phyloP scores from a whole-genome alignment of 2,888 invertebrate genomes.

The Drosophila macrospina region DNA sequence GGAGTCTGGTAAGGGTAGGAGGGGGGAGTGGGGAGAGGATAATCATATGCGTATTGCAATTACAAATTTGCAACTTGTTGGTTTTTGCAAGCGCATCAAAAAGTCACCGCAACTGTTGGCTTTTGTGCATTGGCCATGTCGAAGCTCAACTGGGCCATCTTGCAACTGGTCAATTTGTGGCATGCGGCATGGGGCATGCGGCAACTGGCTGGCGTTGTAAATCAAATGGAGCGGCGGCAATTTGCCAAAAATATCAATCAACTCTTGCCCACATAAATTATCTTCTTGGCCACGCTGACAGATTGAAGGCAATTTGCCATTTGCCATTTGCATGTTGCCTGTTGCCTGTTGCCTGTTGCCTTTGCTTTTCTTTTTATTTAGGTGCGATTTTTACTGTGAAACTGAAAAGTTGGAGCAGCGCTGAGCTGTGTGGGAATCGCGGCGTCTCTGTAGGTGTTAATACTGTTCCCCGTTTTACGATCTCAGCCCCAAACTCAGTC shows the following conservation, averaged over 20 bases:
- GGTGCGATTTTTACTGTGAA: slow-evolving; percentile 63
- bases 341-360: background rate
- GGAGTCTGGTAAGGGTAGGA: too few species aligned
- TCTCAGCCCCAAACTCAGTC: too few species aligned
- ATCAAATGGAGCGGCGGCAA: slow-evolving; percentile 20
- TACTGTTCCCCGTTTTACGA: slow-evolving; percentile 49
- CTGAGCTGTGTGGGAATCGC: slow-evolving; percentile 37
- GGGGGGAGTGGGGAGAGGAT: too few species aligned
- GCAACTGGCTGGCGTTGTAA: slow-evolving; percentile 7
- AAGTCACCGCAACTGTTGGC: slow-evolving; percentile 78
- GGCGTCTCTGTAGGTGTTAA: slow-evolving; percentile 59
- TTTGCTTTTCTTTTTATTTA: slow-evolving; percentile 30
- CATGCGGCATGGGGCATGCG: background rate
- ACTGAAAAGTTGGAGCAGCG: slow-evolving; percentile 20
- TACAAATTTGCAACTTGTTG: slow-evolving; percentile 56
- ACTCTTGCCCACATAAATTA: slow-evolving; percentile 41
- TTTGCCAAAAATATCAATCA: slow-evolving; percentile 61
- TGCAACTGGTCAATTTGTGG: slow-evolving; percentile 31
- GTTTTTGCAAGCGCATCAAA: slow-evolving; percentile 77
- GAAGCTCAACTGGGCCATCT: background rate
- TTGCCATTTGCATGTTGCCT: background rate
- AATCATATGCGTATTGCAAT: too few species aligned
- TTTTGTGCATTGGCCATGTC: slow-evolving; percentile 43
- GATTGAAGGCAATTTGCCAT: slow-evolving; percentile 44
- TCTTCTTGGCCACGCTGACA: slow-evolving; percentile 37